These are phyloP conservation scores for Aphelenchoides fujianensis DNA, from an alignment of 1,140 invertebrate species.

Conservation along the genomic window DNA sequence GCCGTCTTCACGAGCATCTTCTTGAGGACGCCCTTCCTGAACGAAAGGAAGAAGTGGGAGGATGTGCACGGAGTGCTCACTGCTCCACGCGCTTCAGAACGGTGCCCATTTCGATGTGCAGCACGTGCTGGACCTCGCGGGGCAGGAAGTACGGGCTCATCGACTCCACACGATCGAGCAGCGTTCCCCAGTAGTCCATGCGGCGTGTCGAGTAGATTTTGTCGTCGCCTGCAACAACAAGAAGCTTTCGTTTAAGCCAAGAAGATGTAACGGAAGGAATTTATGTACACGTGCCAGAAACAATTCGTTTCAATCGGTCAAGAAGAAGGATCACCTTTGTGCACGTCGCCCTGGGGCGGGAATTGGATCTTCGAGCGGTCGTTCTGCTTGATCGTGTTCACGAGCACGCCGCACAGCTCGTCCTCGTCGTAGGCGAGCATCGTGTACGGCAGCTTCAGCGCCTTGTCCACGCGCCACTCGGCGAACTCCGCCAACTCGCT, in stretches of 20 bases:
- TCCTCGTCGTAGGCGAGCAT: background rate
- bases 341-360: background rate
- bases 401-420: background rate
- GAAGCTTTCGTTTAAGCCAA: background rate
- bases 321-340: conserved; percentile 1
- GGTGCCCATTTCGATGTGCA: background rate
- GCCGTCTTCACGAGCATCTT: background rate
- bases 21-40: background rate
- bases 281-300: background rate
- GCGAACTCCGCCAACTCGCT: background rate
- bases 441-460: background rate
- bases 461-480: background rate
- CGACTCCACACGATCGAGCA: background rate
- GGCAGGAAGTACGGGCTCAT: background rate
- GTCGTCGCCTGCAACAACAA: background rate
- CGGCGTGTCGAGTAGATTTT: background rate
- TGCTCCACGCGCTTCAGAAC: background rate
- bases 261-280: background rate
- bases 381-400: background rate
- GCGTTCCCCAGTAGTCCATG: background rate
- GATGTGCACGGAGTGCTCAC: too few species aligned
- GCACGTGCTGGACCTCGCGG: background rate
- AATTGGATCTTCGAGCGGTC: background rate
- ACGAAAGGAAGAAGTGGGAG: too few species aligned
- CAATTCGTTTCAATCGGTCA: background rate